Evolutionary conservation across 2,888 invertebrate species (phyloP), one percentile per base, ranked within the genome.

Genomic region (Adelphocoris suturalis): DNA sequence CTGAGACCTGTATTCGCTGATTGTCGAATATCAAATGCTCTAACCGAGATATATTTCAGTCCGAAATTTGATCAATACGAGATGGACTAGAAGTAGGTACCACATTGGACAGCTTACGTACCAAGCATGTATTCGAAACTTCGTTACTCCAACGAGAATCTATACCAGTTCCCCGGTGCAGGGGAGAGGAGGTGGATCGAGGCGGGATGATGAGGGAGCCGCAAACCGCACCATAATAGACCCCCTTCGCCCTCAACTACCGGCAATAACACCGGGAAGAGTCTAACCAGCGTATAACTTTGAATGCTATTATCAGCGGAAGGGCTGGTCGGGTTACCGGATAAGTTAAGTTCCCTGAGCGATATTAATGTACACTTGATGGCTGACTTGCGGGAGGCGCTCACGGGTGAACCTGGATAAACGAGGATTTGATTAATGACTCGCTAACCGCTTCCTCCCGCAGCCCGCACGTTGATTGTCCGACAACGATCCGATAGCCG

Each of bases 341-440:
- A n/a, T 76, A 76, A 75, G 37, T 37, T n/a, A 37, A 28, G 28
- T 76, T 61, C 61, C 61, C 47, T 81, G 81, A 81, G 47, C 19
- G 81, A 48, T 48, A 81, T 81, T 81, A 81, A 81, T 81, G 81
- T 81, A 48, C 81, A 81, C 48, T 81, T 81, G 81, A 81, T 81
- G 68, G 86, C 86, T 86, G 86, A 86, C 86, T 86, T 86, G 86
- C 86, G 68, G 68, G 68, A 86, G 68, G 61, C 86, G 68, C 46
- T 68, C 86, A 68, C 68, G 86, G 68, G 86, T 86, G 68, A 86
- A 86, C 68, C 86, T 61, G 86, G 86, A 86, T 86, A 86, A 86
- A 86, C 86, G 68, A 61, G n/a, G 68, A 46, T 68, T 61, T 86
- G 86, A 68, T 68, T 86, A 68, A 86, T 86, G 81, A 81, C 46